These are phyloP conservation scores for Drosophila ananassae DNA, from an alignment of 1,140 invertebrate genomes.

Conservation along the genomic window DNA sequence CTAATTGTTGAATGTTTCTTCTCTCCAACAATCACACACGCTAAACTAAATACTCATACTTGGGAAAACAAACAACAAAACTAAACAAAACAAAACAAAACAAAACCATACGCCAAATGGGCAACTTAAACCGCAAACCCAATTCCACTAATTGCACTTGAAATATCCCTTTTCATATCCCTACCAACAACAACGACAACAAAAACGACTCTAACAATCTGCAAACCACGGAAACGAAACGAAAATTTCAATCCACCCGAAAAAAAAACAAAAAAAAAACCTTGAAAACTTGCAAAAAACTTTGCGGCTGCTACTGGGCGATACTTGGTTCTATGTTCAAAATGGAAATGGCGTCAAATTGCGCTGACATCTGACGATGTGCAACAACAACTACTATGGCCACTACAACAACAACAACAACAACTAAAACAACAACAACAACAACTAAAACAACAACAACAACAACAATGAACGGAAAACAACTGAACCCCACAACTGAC, in stretches of 20 bases:
- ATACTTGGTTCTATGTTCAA: conserved; percentile 24
- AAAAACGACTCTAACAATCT: conserved; percentile 39
- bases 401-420: conserved; percentile 15
- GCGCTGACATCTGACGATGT: conserved; percentile 79
- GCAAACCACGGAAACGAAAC: conserved; percentile 43
- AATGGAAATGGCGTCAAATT: conserved; percentile 83
- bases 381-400: conserved; percentile 26
- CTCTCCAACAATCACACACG: conserved; percentile 44
- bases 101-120: conserved; percentile 49
- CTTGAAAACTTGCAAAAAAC: conserved; percentile 72
- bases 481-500: conserved; percentile 30
- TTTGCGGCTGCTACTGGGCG: conserved; percentile 36
- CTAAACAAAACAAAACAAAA: conserved; percentile 8
- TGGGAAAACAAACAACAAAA: conserved; percentile 20
- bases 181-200: conserved; percentile 29
- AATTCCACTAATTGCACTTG: conserved; percentile 82
- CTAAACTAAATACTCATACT: conserved; percentile 24
- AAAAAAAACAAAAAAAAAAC: conserved; percentile 7
- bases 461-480: conserved; percentile 24
- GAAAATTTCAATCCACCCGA: conserved; percentile 19
- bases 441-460: conserved; percentile 2
- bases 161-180: conserved; percentile 77
- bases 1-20: conserved; percentile 75
- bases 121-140: conserved; percentile 73
- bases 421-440: neutral